Evolutionary conservation across 2,113 vertebrate species (phyloP), one percentile per base, ranked within the genome.

Genomic region (Cephalophus harveyi): DNA sequence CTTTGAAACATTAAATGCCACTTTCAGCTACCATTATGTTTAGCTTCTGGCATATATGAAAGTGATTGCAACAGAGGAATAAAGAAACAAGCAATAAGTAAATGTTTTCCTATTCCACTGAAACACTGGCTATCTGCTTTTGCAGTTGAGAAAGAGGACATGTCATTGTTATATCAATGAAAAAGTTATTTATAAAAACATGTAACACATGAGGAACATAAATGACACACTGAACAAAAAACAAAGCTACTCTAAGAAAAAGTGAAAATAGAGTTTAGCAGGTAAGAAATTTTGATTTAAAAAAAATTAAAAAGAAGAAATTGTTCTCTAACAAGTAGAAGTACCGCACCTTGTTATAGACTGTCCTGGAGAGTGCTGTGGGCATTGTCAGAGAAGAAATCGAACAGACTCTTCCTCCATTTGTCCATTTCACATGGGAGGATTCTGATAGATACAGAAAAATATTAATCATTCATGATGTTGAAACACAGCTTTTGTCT

Each of bases 141-240:
- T 88, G 7, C 48, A 10, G 23, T 15, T 64, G 27, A 96, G 55
- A 91, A 96, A 54, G 27, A 83, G 4, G 7, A 14, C 48, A 16
- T 91, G 50, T 7, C n/a, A n/a, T 89, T 40, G 40, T n/a, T 90
- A 84, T 3, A 23, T 21, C 54, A 33, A 50, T 59, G 28, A 64
- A 55, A 95, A 88, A 60, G 0, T 33, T 62, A n/a, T 71, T 46
- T 95, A 52, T 64, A 36, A 94, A 60, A 84, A 57, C 23, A 33
- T 55, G 14, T 33, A 71, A 84, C 10, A 7, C 9, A 36, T 5
- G 8, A 86, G 54, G 27, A 95, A 83, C 2, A 62, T 71, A 94
- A 83, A 33, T 62, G 36, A 33, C 19, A 54, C 89, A 48, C 7
- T 64, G 81, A 96, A 74, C 2, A 54, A 95, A 64, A 94, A 94